Evolutionary conservation across 2,888 invertebrate genomes (phyloP).

Genomic region (Alviniconcha strummeri): DNA sequence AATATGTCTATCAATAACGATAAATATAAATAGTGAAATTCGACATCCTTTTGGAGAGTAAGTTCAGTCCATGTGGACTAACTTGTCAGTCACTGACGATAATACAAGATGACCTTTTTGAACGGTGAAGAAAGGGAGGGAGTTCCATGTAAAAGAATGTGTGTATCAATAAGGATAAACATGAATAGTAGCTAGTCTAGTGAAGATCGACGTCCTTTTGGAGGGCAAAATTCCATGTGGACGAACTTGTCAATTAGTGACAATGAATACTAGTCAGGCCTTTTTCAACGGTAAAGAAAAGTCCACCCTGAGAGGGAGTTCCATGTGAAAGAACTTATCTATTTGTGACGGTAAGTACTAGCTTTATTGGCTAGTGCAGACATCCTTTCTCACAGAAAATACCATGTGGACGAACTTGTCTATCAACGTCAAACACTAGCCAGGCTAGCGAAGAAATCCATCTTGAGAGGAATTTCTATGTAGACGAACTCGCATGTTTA

Average conservation of each 20-base stretch:
- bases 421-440: not conserved
- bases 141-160: conserved; percentile 46
- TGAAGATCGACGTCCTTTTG: no score
- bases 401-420: not conserved
- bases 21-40: no score
- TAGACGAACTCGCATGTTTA: conserved; percentile 36
- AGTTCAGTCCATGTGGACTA: conserved; percentile 47
- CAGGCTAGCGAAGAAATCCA: no score
- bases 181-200: no score
- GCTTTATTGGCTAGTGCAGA: no score
- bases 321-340: no score
- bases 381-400: not conserved
- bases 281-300: not conserved
- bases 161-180: conserved; percentile 36
- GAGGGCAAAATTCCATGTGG: no score
- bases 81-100: conserved; percentile 38
- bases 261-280: no score
- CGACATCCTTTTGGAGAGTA: conserved; percentile 40
- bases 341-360: no score
- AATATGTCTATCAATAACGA: conserved; percentile 42
- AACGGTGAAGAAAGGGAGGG: conserved; percentile 24
- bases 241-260: no score
- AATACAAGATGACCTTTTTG: not conserved
- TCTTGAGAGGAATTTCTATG: not conserved
- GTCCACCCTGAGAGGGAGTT: not conserved